These are phyloP conservation scores for Catagonus wagneri DNA, from an alignment of 2,113 vertebrate species.

Conservation along the genomic window DNA sequence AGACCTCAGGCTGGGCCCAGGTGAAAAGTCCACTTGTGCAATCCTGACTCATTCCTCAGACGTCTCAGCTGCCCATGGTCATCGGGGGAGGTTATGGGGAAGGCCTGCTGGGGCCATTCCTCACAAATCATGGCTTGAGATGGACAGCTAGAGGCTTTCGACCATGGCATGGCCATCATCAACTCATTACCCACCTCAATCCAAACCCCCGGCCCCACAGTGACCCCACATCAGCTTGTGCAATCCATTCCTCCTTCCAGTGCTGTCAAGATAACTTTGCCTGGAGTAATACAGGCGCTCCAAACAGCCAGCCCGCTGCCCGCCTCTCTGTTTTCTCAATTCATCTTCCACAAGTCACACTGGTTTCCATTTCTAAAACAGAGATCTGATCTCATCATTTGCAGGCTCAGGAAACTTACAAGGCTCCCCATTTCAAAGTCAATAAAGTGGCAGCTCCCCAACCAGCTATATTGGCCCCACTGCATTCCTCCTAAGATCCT, in stretches of 20 bases:
- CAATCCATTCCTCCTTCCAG: too few relatives aligned
- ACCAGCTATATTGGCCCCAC: neutral
- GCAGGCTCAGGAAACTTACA: neutral
- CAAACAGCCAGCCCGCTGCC: neutral
- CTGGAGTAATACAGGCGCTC: neutral
- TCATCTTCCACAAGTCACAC: neutral
- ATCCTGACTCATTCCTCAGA: slow-evolving; percentile 34
- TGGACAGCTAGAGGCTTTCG: neutral
- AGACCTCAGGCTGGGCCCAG: neutral
- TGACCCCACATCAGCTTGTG: neutral
- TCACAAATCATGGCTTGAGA: neutral
- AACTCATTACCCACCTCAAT: neutral
- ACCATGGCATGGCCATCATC: neutral
- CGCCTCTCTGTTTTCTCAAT: neutral
- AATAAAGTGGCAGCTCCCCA: neutral
- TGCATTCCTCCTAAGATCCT: neutral
- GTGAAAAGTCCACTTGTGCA: neutral
- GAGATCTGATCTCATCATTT: neutral
- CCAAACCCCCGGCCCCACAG: neutral
- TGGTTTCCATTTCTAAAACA: neutral
- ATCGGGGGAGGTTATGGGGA: neutral
- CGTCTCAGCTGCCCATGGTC: neutral
- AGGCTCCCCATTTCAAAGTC: neutral
- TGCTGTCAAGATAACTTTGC: neutral
- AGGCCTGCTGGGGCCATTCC: neutral